Base-by-base conservation (phyloP, 2,797 vertebrate genomes). In the Rousettus madagascariensis region DNA sequence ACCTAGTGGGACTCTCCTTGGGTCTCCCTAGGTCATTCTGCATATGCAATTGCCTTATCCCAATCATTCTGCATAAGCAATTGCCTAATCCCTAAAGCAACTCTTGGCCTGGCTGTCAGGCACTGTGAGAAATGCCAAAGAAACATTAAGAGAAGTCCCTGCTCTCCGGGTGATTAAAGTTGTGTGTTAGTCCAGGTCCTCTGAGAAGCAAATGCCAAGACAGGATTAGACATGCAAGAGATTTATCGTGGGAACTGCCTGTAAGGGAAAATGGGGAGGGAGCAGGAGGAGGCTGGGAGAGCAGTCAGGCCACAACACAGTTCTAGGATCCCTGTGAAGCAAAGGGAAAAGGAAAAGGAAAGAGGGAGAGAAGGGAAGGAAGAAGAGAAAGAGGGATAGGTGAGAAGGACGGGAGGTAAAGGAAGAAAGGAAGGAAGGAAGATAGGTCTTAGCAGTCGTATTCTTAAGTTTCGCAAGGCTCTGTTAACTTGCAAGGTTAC, bases 121-220 rank as follows among this genome's bases (percentile, higher is more conserved):
- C 43, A 63, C 20, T 59, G 41, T 78, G 38, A 79, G 68, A 78
- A 86, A 88, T 49, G 51, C 51, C 38, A 65, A 90, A 88, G 82
- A 88, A 86, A 83, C 28, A 41, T 15, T 78, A 88, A 77, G 43
- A 68, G 43, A 82, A 38, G 19, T 53, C 71, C 22, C 51, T 69
- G 10, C 10, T 86, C 71, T 53, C 28, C 36, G 6, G 1, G 16
- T 85, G 26, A 74, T 92, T 85, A 69, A 90, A 90, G 22, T 92
- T 59, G 33, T 13, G 0, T 65, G 72, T 92, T 74, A 68, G 65
- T 49, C 30, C 46, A 65, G 55, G 43, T 69, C 36, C 69, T 95
- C 65, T 69, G 82, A 90, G 85, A 94, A 83, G 79, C 66, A 71
- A 55, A 78, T 16, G 49, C 90, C 69, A 61, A 78, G 63, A 92